phyloP scores from a whole-genome alignment of 2,797 vertebrate species.

The Microctenopoma lineatum region DNA sequence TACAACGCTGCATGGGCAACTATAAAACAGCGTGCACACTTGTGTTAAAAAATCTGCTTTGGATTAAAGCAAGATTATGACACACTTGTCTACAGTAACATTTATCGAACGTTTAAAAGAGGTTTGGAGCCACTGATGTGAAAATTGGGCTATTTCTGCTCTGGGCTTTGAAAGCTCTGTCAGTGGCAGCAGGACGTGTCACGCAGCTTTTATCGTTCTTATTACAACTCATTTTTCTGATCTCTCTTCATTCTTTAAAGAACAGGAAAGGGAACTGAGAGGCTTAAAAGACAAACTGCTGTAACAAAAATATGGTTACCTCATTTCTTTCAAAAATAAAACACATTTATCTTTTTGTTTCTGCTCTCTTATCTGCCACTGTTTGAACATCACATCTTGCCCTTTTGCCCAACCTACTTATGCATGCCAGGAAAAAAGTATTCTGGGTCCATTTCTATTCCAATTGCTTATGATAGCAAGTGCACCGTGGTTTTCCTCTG shows the following conservation, averaged over 20 bases:
- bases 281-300: constrained; percentile 33
- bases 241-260: constrained; percentile 50
- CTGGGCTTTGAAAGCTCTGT: constrained; percentile 55
- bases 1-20: background rate
- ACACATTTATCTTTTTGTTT: constrained; percentile 59
- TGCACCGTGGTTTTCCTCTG: constrained; percentile 64
- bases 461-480: constrained; percentile 77
- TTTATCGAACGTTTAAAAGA: constrained; percentile 57
- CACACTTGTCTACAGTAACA: constrained; percentile 30
- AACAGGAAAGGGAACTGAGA: constrained; percentile 30
- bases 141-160: constrained; percentile 61
- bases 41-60: constrained; percentile 23
- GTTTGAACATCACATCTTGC: constrained; percentile 75
- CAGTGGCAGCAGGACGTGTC: constrained; percentile 36
- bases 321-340: constrained; percentile 61
- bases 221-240: constrained; percentile 64
- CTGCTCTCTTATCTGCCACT: constrained; percentile 45
- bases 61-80: constrained; percentile 41
- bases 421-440: constrained; percentile 57
- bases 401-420: constrained; percentile 73
- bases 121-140: constrained; percentile 45
- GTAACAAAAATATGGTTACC: constrained; percentile 54
- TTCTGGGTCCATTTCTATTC: constrained; percentile 75
- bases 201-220: constrained; percentile 30
- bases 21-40: constrained; percentile 21